Evolutionary conservation across 2,797 vertebrate species (phyloP).

Genomic region (Schizothorax lantsangensis): DNA sequence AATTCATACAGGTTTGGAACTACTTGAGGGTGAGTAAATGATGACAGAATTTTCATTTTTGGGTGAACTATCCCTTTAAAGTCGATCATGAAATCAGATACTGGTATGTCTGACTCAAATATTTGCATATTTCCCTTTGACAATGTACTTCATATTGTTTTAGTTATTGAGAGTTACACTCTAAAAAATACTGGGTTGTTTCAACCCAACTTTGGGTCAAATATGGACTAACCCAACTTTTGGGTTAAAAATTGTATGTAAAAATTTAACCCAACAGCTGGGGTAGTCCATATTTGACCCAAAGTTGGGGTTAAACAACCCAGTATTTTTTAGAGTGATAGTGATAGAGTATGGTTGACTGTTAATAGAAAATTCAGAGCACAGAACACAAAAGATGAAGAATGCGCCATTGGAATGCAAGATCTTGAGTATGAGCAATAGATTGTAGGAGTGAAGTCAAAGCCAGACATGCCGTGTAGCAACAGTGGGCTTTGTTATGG

Average conservation of each 20-base stretch:
- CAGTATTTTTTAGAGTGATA: too few species aligned
- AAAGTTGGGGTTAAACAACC: too few species aligned
- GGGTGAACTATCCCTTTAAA: too few species aligned
- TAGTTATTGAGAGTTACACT: slow-evolving; percentile 4
- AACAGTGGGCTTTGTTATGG: slow-evolving; percentile 52
- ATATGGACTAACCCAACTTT: too few species aligned
- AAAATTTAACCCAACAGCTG: too few species aligned
- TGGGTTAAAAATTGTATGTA: too few species aligned
- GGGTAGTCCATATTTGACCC: too few species aligned
- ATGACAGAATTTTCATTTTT: too few species aligned
- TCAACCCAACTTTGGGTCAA: too few species aligned
- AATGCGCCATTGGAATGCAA: slow-evolving; percentile 16
- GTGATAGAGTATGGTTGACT: neutral
- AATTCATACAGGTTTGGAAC: too few species aligned
- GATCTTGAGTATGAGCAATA: slow-evolving; percentile 5
- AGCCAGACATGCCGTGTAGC: slow-evolving; percentile 35
- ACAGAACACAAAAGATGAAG: neutral
- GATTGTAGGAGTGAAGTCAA: slow-evolving; percentile 1
- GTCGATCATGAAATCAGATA: neutral
- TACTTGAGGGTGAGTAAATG: too few species aligned
- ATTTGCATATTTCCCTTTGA: neutral
- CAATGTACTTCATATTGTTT: neutral
- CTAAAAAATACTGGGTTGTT: too few species aligned
- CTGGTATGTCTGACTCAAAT: neutral
- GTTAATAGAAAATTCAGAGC: neutral